Percentiles rank a stretch among this genome's conserved stretches.
phyloP scores from a whole-genome alignment of 2,888 invertebrate genomes.

The Operophtera brumata region DNA sequence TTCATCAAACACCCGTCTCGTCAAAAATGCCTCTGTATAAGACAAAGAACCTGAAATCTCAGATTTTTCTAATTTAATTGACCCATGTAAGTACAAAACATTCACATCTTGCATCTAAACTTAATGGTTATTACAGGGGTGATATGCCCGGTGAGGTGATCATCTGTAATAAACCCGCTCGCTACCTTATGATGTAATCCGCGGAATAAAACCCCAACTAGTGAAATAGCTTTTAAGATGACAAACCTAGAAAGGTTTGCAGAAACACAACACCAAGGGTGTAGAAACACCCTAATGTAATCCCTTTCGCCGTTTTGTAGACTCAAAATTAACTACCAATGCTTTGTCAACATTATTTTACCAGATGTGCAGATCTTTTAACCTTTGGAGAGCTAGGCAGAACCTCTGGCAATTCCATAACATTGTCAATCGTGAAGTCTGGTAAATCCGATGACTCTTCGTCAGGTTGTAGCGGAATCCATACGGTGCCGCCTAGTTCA shows the following conservation, averaged over 20 bases:
- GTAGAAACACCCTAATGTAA: neutral
- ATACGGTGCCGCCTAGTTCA: constrained; percentile 88
- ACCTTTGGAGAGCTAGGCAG: constrained; percentile 79
- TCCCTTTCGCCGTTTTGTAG: neutral
- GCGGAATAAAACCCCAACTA: too few relatives aligned
- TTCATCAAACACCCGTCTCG: neutral
- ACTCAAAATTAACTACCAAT: constrained; percentile 3
- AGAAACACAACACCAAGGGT: too few relatives aligned
- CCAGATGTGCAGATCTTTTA: constrained; percentile 49
- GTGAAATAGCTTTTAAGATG: neutral
- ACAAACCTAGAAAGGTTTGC: too few relatives aligned
- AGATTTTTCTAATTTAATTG: neutral
- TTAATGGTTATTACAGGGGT: neutral
- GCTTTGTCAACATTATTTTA: constrained; percentile 27
- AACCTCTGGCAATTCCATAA: constrained; percentile 82
- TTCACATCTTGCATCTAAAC: neutral
- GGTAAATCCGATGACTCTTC: constrained; percentile 78
- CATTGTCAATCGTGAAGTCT: constrained; percentile 83
- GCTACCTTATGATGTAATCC: neutral
- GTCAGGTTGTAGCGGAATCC: constrained; percentile 84
- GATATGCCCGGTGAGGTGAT: neutral
- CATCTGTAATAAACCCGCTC: neutral
- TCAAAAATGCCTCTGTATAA: neutral
- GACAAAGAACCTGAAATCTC: neutral
- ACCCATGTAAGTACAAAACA: neutral